Percentiles rank a stretch among this genome's conserved stretches.
Conservation (phyloP, 2,113 vertebrate genomes). For the Myocastor coypus region DNA sequence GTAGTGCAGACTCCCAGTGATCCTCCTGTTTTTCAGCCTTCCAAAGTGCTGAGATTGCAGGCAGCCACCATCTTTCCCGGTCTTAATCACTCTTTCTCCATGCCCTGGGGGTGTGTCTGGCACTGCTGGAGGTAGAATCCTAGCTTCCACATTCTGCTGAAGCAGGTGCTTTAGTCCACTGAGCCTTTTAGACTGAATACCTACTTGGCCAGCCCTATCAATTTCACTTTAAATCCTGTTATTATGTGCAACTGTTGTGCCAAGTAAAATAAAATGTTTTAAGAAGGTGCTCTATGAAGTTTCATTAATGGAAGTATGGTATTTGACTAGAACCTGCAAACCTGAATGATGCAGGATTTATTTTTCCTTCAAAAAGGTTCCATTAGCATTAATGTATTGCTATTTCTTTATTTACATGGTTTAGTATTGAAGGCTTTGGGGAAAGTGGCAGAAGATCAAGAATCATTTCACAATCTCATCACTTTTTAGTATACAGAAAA, state of each 20-base stretch:
- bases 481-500: not conserved
- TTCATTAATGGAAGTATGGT: not conserved
- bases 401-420: slow-evolving; percentile 9
- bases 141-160: too few relatives aligned
- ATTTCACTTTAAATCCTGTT: too few relatives aligned
- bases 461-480: not conserved
- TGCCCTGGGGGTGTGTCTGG: too few relatives aligned
- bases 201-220: too few relatives aligned
- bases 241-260: not conserved
- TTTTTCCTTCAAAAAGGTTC: slow-evolving; percentile 18
- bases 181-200: too few relatives aligned
- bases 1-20: too few relatives aligned
- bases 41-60: too few relatives aligned
- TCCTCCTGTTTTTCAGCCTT: too few relatives aligned
- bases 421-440: not conserved
- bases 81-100: too few relatives aligned
- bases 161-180: too few relatives aligned
- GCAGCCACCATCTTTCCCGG: too few relatives aligned
- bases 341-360: not conserved
- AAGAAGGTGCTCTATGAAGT: not conserved
- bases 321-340: slow-evolving; percentile 8
- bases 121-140: too few relatives aligned
- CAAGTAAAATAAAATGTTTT: not conserved
- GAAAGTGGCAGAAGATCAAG: not conserved
- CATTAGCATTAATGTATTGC: not conserved